These are phyloP conservation scores for Bactericera cockerelli DNA, from an alignment of 1,140 invertebrate species.

Conservation along the genomic window DNA sequence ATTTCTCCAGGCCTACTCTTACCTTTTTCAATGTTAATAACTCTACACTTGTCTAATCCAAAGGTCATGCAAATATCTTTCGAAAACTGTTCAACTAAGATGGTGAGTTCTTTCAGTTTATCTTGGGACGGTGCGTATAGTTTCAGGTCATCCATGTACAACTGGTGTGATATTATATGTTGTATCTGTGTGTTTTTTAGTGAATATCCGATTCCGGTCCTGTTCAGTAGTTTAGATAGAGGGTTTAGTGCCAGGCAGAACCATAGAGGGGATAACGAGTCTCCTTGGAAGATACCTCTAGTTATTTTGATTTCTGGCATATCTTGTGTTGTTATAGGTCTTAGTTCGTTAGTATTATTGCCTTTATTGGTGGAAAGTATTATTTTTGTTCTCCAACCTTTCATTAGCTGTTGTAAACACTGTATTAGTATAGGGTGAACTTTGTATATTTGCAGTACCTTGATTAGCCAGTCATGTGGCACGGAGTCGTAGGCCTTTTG, in stretches of 20 bases:
- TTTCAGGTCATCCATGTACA: slow-evolving; percentile 4
- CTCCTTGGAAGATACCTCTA: not conserved
- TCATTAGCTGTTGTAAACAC: not conserved
- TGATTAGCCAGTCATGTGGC: slow-evolving; percentile 12
- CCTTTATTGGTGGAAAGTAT: not conserved
- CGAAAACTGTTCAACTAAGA: not conserved
- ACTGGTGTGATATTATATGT: not conserved
- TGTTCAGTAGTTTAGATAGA: not conserved
- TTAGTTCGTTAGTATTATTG: too few relatives aligned
- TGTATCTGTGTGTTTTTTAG: not conserved
- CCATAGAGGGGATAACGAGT: not conserved
- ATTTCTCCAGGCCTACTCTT: not conserved
- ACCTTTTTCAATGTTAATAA: not conserved
- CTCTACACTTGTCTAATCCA: not conserved
- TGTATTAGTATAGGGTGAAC: slow-evolving; percentile 1
- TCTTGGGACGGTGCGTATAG: not conserved
- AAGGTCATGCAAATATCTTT: not conserved
- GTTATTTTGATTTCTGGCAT: not conserved
- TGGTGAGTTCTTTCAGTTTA: not conserved
- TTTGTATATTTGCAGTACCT: slow-evolving; percentile 16
- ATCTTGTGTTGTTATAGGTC: too few relatives aligned
- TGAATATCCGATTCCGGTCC: not conserved
- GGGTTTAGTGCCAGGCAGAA: not conserved
- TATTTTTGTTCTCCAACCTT: not conserved
- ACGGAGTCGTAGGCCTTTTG: slow-evolving; percentile 19